These are phyloP conservation scores for Ibycter americanus DNA, from an alignment of 2,797 vertebrate species.

Conservation along the genomic window DNA sequence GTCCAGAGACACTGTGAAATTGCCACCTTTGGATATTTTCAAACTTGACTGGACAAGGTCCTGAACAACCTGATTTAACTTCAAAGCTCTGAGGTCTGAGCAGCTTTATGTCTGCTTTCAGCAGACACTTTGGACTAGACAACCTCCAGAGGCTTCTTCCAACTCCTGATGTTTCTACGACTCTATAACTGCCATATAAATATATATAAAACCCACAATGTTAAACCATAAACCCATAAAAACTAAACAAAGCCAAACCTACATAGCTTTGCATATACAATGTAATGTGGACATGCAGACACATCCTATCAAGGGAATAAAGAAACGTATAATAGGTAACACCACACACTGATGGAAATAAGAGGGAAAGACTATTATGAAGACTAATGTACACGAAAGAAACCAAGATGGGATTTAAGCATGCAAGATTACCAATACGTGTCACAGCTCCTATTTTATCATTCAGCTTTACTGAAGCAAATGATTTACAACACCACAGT, in stretches of 20 bases:
- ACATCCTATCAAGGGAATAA: neutral
- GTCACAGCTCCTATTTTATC: neutral
- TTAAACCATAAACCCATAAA: neutral
- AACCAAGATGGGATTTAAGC: neutral
- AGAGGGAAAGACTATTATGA: neutral
- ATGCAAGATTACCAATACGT: neutral
- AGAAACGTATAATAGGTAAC: neutral
- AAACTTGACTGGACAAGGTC: neutral
- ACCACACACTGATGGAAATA: neutral
- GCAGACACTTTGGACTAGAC: neutral
- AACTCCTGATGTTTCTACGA: neutral
- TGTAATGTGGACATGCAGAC: neutral
- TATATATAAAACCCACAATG: neutral
- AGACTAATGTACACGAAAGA: neutral
- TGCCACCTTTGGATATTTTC: neutral
- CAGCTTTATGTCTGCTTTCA: neutral
- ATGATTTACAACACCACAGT: neutral
- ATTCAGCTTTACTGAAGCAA: neutral
- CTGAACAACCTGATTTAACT: neutral
- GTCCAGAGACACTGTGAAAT: neutral
- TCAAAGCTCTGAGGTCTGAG: neutral
- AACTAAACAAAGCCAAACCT: slow-evolving; percentile 3
- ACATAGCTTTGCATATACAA: neutral
- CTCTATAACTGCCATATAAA: neutral
- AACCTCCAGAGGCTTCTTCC: neutral